Base-by-base conservation (phyloP, 2,888 invertebrate species). In the Agrochola litura region DNA sequence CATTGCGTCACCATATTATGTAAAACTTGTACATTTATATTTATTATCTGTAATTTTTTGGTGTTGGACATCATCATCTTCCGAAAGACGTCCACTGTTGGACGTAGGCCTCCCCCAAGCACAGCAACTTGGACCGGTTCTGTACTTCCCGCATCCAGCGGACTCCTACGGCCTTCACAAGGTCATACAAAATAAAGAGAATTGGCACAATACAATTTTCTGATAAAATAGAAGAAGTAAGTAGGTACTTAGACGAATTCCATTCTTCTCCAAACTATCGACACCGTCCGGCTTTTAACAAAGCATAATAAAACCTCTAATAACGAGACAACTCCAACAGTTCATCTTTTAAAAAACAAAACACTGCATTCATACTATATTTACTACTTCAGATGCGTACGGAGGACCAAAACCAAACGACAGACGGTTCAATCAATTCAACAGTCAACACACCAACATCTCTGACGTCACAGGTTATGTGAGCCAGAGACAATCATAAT, bases 391-490 rank as follows among this genome's bases (percentile, higher is more conserved):
- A n/a, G 41, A 41, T 19, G 56, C 37, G 3, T 19, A 58, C 0
- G 30, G 6, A 43, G 4, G 6, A 60, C 41, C 58, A 58, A 66
- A 58, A 77, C n/a, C 41, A 58, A 58, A 52, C 10, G n/a, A 12
- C 37, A 22, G 37, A 54, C 37, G 46, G 22, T 12, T 46, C 46
- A 66, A 46, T 46, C 46, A 46, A 46, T n/a, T n/a, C 19, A 6
- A 25, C 25, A 25, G 10, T 25, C 64, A 14, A 41, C 14, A 16
- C 64, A 25, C 10, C 25, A 41, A 71, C 54, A 25, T 71, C 25
- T 37, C 4, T 76, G 37, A 81, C 82, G 49, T 81, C 84, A 78
- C 73, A 74, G 61, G 49, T 82, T 77, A 85, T 68, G 65, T 72
- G 76, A 84, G 52, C 16, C 78, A 81, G n/a, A 63, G 63, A 72